A percentile compares a stretch with the other conserved stretches of the same genome.
Conservation (phyloP, 2,797 vertebrate species). For the Rhodeus uyekii region DNA sequence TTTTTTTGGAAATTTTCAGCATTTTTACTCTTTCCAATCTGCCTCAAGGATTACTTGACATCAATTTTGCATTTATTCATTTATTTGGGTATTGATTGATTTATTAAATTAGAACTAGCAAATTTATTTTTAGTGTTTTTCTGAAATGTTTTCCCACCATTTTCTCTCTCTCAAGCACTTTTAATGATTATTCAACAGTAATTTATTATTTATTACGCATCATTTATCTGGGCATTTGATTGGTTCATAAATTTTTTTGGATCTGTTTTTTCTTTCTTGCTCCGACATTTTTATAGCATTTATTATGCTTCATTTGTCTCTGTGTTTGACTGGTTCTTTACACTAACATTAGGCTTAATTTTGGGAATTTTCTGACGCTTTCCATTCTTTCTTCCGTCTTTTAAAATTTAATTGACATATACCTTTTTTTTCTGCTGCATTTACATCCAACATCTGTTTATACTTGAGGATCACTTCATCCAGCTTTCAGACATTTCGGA, state of each 20-base stretch:
- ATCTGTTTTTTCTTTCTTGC: not conserved
- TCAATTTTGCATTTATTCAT: not conserved
- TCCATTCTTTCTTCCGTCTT: not conserved
- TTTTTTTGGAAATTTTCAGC: not conserved
- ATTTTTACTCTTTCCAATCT: not conserved
- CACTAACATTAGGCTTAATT: too few species aligned
- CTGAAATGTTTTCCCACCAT: not conserved
- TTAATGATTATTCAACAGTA: not conserved
- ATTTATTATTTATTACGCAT: not conserved
- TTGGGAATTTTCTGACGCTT: not conserved
- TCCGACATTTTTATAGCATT: not conserved
- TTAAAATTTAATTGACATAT: not conserved
- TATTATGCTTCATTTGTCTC: not conserved
- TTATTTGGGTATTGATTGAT: not conserved
- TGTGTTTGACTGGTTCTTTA: not conserved
- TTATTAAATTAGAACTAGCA: not conserved
- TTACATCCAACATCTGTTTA: not conserved
- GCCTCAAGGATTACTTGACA: not conserved
- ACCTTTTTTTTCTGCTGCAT: not conserved
- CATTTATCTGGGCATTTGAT: not conserved
- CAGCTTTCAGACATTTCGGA: not conserved
- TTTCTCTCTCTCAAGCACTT: too few species aligned
- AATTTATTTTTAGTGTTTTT: not conserved
- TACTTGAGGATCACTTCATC: not conserved
- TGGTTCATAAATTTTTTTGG: not conserved